A percentile compares a stretch with the other conserved stretches of the same genome.
Conservation (phyloP, 2,888 invertebrate species). For the Tenthredo mesomela region DNA sequence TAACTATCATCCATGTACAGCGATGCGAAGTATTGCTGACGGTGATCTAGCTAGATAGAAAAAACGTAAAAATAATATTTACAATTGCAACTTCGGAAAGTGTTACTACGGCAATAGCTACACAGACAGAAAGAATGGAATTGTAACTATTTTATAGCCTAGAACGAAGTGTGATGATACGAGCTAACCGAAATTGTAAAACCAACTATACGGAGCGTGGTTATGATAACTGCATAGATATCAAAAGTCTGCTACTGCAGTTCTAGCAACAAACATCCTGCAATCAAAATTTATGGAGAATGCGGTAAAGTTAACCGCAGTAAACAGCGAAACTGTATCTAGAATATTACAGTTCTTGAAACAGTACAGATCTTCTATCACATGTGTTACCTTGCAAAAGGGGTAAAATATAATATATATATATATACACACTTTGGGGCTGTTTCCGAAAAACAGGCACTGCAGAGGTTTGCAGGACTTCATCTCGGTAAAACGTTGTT, state of each 20-base stretch:
- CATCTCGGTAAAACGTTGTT: neutral
- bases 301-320: neutral
- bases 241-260: slow-evolving; percentile 2
- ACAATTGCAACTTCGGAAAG: neutral
- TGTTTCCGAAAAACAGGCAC: neutral
- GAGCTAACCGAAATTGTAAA: neutral
- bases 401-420: neutral
- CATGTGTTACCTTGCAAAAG: neutral
- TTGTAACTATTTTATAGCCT: neutral
- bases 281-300: slow-evolving; percentile 13
- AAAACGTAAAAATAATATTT: neutral
- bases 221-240: slow-evolving; percentile 1
- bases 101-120: neutral
- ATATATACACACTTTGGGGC: neutral
- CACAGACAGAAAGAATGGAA: neutral
- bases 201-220: neutral
- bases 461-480: neutral
- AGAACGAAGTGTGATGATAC: neutral
- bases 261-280: slow-evolving; percentile 9
- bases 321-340: neutral
- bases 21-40: neutral
- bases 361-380: neutral
- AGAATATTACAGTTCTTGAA: neutral
- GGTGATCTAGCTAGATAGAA: neutral
- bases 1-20: neutral